Percentiles rank a stretch among this genome's conserved stretches.
phyloP scores from a whole-genome alignment of 2,888 invertebrate species.

The Drosophila monieri region DNA sequence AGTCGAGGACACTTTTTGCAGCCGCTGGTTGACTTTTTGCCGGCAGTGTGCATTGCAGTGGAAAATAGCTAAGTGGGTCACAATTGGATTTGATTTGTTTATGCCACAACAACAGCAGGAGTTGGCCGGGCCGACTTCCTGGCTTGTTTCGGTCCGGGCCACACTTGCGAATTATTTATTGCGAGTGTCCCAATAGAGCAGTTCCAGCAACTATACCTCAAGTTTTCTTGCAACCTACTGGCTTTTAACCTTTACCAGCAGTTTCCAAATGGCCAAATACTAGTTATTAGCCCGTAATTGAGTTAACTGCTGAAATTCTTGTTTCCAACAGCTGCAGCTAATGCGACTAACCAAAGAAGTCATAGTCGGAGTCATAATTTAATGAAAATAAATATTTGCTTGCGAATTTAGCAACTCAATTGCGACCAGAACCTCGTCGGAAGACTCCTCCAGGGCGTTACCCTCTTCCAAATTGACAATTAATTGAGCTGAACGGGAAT shows the following conservation, averaged over 20 bases:
- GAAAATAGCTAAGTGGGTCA: conserved; percentile 67
- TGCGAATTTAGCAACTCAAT: conserved; percentile 7
- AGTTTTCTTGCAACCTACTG: background rate
- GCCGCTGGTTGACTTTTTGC: conserved; percentile 32
- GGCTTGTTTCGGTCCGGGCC: conserved; percentile 9
- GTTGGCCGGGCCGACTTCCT: conserved; percentile 6
- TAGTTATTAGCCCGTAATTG: conserved; percentile 30
- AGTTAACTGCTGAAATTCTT: conserved; percentile 29
- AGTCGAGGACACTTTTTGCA: conserved; percentile 26
- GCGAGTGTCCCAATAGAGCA: conserved; percentile 47
- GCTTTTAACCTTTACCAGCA: conserved; percentile 25
- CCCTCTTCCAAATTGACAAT: conserved; percentile 16
- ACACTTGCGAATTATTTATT: conserved; percentile 1
- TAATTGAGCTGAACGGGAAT: conserved; percentile 33
- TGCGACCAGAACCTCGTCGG: background rate
- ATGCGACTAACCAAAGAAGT: conserved; percentile 9
- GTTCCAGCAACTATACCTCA: conserved; percentile 16
- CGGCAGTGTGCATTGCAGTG: conserved; percentile 44
- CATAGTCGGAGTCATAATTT: conserved; percentile 11
- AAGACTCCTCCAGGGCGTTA: conserved; percentile 20
- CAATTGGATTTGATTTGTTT: conserved; percentile 71
- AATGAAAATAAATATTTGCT: conserved; percentile 35
- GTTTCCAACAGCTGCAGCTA: conserved; percentile 27
- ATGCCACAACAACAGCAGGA: conserved; percentile 52
- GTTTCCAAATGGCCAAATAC: background rate